Base-by-base conservation (phyloP, 2,113 vertebrate species). In the Cottus gobio region DNA sequence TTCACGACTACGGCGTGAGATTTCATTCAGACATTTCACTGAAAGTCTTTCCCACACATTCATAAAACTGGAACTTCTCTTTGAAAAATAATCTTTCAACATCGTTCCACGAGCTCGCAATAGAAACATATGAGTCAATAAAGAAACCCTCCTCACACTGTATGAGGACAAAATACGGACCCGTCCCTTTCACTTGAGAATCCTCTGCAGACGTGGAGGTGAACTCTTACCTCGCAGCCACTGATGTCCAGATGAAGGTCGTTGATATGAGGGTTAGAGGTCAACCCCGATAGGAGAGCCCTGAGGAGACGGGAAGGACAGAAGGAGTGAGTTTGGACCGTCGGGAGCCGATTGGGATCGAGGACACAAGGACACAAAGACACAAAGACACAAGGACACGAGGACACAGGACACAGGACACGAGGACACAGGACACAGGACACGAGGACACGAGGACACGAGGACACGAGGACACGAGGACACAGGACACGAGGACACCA, bases 161-260 rank as follows among this genome's bases (percentile, higher is more conserved):
- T n/a, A n/a, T n/a, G n/a, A n/a, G n/a, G n/a, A n/a, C n/a, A n/a
- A 31, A 28, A 62, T 4, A 46, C 28, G 0, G 0, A 72, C 6
- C 62, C 26, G 7, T 15, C 12, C 31, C 65, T 86, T 67, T 60
- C 44, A 54, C 46, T n/a, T 66, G 3, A 44, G 11, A 20, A 4
- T 63, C 30, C 1, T 15, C 3, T 5, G 26, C n/a, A 66, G 75
- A 57, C n/a, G 28, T 11, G 20, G 24, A 63, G 31, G 34, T 48
- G 57, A 70, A 34, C n/a, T 62, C 58, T 78, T 90, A 97, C 96
- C 94, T 97, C 96, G 84, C 96, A 97, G 88, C 95, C 80, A 71
- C 96, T 96, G 87, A 97, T 92, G 84, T 97, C 96, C 82, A 97
- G 92, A 75, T 96, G 95, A 71, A 97, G 92, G 44, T 96, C 95